phyloP scores from a whole-genome alignment of 2,113 vertebrate genomes.

The Aegotheles bennettii region DNA sequence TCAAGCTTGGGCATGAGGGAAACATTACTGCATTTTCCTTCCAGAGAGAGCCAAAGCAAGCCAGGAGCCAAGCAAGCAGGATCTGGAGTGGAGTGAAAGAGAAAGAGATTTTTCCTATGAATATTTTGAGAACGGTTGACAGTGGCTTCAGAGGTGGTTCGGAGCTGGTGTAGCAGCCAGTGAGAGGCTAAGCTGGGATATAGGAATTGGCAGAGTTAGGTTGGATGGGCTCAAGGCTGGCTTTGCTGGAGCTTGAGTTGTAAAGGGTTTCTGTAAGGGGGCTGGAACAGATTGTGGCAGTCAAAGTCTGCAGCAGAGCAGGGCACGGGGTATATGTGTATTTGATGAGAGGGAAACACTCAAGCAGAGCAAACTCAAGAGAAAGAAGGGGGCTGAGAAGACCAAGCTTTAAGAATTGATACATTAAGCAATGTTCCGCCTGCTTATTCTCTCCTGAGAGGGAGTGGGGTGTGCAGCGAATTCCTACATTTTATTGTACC shows the following conservation, averaged over 20 bases:
- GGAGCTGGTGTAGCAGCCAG: neutral
- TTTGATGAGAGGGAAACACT: neutral
- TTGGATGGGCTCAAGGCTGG: neutral
- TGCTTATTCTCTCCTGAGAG: neutral
- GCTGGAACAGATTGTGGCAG: neutral
- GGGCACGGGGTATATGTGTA: rapidly evolving
- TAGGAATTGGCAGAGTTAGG: neutral
- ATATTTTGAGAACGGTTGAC: neutral
- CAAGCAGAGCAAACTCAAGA: neutral
- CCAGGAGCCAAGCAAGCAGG: neutral
- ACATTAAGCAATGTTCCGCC: neutral
- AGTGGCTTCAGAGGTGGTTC: neutral
- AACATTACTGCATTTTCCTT: neutral
- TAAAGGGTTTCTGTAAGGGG: neutral
- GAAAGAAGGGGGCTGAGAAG: neutral
- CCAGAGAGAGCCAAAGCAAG: neutral
- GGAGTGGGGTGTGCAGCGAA: neutral
- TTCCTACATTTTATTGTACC: neutral
- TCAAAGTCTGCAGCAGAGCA: neutral
- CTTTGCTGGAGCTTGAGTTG: neutral
- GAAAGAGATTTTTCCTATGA: neutral
- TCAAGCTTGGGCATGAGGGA: neutral
- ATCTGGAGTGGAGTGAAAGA: neutral
- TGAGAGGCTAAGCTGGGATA: neutral
- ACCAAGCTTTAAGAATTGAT: neutral